A percentile compares a stretch with the other conserved stretches of the same genome.
phyloP scores from a whole-genome alignment of 2,113 vertebrate genomes.

The Clupea harengus region DNA sequence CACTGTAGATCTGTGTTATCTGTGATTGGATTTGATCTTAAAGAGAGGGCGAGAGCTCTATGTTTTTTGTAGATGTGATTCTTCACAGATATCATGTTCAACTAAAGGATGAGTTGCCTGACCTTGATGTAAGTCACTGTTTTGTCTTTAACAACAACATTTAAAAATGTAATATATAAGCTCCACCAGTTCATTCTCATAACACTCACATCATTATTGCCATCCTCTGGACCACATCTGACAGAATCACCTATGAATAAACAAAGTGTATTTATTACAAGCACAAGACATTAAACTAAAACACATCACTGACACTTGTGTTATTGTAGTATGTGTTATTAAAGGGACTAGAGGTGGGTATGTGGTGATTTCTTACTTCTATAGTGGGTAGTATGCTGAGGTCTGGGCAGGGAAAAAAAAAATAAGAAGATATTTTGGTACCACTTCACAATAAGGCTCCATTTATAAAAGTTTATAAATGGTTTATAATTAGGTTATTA shows the following conservation, averaged over 20 bases:
- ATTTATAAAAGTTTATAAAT: no score
- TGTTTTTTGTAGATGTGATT: no score
- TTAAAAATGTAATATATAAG: neutral
- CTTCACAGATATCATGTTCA: neutral
- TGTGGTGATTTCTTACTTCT: neutral
- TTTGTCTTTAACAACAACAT: no score
- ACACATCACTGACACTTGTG: neutral
- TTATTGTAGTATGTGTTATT: neutral
- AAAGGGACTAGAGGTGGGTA: neutral
- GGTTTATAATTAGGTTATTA: no score
- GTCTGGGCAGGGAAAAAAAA: neutral
- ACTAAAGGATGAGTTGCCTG: no score
- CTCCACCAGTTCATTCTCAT: neutral
- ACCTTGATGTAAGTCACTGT: no score
- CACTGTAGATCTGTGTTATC: no score
- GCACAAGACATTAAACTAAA: neutral
- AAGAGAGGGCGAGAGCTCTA: no score
- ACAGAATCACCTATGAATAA: neutral
- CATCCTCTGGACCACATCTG: neutral
- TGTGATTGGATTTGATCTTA: no score
- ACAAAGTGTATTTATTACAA: no score
- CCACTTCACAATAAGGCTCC: no score
- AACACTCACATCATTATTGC: neutral
- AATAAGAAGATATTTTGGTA: no score
- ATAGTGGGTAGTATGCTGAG: neutral